Evolutionary conservation across 2,113 vertebrate genomes (phyloP), one percentile per base, ranked within the genome.

Genomic region (Tychaedon coryphoeus): DNA sequence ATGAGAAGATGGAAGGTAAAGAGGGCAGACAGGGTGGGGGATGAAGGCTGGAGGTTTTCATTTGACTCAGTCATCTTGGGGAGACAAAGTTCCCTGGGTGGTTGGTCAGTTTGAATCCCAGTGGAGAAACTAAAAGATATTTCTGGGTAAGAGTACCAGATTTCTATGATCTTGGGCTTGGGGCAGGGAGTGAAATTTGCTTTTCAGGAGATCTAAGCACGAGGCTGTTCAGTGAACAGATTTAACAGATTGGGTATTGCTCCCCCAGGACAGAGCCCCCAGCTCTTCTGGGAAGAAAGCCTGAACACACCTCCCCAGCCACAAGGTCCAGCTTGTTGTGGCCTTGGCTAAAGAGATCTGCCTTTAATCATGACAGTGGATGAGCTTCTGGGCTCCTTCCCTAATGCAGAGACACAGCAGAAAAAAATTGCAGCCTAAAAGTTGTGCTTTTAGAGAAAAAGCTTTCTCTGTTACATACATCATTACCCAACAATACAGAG

Each of bases 401-500:
- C 66, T 79, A 43, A 88, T 34, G 56, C 40, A 74, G 51, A 77
- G 66, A 76, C 34, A 51, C 6, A 17, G 72, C 58, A 93, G 57
- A 34, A 88, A 92, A 92, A 87, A 86, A 84, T 1, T 54, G 71
- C 74, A 86, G 58, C 45, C 62, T 79, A 54, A 67, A 96, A 83
- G 78, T 88, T 94, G 78, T 88, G 94, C 75, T 92, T 97, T 96
- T 93, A 94, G 64, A 94, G 86, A 38, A 90, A 94, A 75, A 85
- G 86, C 79, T 84, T 89, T 89, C 60, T 48, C 69, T 93, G 88
- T 80, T 95, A 45, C 77, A 93, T 93, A 91, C 73, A 95, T 95
- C 85, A 93, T 90, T 96, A 92, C 74, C 90, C 88, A 73, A 83
- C 93, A 86, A 92, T 62, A 91, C 92, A 93, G 74, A 96, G 86